A percentile compares a stretch with the other conserved stretches of the same genome.
phyloP scores from a whole-genome alignment of 1,140 invertebrate species.

The Drosophila aff. region DNA sequence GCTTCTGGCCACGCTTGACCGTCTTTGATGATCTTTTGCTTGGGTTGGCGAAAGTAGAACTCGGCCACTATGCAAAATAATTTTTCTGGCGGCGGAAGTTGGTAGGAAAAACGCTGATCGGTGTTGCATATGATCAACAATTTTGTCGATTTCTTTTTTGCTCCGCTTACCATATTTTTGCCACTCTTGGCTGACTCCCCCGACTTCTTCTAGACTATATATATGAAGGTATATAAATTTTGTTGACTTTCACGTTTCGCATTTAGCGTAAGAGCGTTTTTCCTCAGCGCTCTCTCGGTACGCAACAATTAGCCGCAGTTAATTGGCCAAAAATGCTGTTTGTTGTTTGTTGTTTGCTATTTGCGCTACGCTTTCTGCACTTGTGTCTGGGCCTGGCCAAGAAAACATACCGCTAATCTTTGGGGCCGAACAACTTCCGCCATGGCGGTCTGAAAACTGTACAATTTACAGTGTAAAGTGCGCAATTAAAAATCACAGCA shows the following conservation, averaged over 20 bases:
- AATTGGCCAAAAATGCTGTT: conserved; percentile 78
- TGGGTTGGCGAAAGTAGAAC: conserved; percentile 67
- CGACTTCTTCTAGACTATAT: conserved; percentile 3
- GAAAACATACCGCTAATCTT: conserved; percentile 57
- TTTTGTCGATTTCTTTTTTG: conserved; percentile 16
- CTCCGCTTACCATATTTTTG: conserved; percentile 9
- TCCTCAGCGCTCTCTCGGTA: conserved; percentile 30
- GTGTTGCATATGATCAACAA: conserved; percentile 46
- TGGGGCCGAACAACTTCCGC: conserved; percentile 62
- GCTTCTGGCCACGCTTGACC: conserved; percentile 25
- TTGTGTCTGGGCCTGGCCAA: conserved; percentile 47
- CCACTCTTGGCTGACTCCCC: conserved; percentile 32
- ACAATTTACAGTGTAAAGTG: conserved; percentile 58
- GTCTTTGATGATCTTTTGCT: conserved; percentile 52
- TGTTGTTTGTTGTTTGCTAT: conserved; percentile 59
- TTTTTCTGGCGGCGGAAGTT: conserved; percentile 54
- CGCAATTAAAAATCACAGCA: conserved; percentile 67
- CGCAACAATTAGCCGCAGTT: conserved; percentile 79
- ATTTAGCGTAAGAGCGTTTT: conserved; percentile 50
- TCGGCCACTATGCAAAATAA: conserved; percentile 61
- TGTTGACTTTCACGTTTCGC: conserved; percentile 75
- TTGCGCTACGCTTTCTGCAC: conserved; percentile 79
- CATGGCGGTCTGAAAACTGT: conserved; percentile 53
- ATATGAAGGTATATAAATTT: conserved; percentile 33
- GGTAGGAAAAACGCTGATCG: conserved; percentile 53